Base-by-base conservation (phyloP, 2,797 vertebrate genomes). In the Chaetodon trifasciatus region DNA sequence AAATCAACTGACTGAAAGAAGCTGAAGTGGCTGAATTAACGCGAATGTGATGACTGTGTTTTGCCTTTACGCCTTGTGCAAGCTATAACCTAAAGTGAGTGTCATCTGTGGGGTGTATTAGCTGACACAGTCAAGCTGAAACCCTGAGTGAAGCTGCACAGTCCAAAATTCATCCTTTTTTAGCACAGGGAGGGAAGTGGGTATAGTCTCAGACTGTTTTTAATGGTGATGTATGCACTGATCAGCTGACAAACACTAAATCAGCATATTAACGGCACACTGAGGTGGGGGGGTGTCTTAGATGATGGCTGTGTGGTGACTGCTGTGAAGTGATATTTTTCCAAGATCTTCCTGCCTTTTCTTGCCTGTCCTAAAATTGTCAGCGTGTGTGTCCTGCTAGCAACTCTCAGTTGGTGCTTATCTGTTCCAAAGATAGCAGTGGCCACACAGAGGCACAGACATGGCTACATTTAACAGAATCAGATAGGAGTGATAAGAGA, bases 391-490 rank as follows among this genome's bases (percentile, higher is more conserved):
- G 40, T 15, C 47, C 19, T 19, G 42, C 71, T 70, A 60, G 70
- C 64, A 76, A 9, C 35, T 70, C 35, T 55, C 17, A 35, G 35
- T 60, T 23, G 39, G 61, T 42, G 28, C 55, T 60, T 39, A 84
- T 71, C 70, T 32, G 13, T 32, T n/a, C 9, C 12, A 39, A 58
- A 82, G 76, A 86, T 73, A 83, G 55, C 62, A 39, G 57, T 37
- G 67, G 71, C 79, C 81, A 81, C 80, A 83, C 83, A 81, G 70
- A 77, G 56, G 79, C 78, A 63, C 76, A 75, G 64, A 74, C 62
- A 64, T 66, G 49, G 61, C 16, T 75, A 70, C 66, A 71, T 72
- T 74, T 67, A 71, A 67, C 76, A 44, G 50, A 67, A 73, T 64
- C 46, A 79, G 39, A 73, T 21, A 60, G 63, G 24, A 61, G 46